Conservation (phyloP, 2,113 vertebrate genomes). For the Syngnathus scovelli region DNA sequence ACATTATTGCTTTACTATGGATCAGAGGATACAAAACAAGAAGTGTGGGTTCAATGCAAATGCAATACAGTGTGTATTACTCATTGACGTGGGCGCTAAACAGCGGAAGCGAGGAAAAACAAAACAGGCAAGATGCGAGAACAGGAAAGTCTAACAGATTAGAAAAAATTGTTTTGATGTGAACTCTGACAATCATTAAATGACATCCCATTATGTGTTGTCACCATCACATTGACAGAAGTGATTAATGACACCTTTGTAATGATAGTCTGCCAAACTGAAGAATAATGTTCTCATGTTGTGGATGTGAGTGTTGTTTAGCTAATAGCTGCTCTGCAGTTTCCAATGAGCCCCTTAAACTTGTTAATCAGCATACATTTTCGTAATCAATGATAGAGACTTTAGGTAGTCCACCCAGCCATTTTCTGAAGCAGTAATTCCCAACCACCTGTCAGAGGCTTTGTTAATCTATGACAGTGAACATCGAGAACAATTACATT, state of each 20-base stretch:
- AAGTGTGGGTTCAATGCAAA: constrained; percentile 36
- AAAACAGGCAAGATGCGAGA: not conserved
- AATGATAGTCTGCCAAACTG: constrained; percentile 9
- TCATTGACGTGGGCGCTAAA: constrained; percentile 4
- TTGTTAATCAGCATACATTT: constrained; percentile 1
- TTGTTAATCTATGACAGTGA: not conserved
- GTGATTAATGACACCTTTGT: constrained; percentile 20
- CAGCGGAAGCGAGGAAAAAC: not conserved
- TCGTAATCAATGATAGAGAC: not conserved
- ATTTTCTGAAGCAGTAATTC: not conserved
- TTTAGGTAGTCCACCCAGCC: not conserved
- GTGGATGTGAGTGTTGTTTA: not conserved
- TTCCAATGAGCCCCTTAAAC: not conserved
- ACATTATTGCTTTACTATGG: constrained; percentile 25
- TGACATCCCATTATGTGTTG: not conserved
- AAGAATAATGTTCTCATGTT: not conserved
- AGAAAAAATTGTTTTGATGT: not conserved
- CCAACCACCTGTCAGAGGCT: not conserved
- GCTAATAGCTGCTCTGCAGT: not conserved
- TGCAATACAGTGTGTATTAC: constrained; percentile 2
- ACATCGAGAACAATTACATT: not conserved
- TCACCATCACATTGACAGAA: constrained; percentile 25
- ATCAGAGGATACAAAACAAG: constrained; percentile 17
- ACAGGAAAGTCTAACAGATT: not conserved
- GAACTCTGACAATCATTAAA: not conserved